These are phyloP conservation scores for Brachyopa scutellaris DNA, from an alignment of 2,888 invertebrate species.

Conservation along the genomic window DNA sequence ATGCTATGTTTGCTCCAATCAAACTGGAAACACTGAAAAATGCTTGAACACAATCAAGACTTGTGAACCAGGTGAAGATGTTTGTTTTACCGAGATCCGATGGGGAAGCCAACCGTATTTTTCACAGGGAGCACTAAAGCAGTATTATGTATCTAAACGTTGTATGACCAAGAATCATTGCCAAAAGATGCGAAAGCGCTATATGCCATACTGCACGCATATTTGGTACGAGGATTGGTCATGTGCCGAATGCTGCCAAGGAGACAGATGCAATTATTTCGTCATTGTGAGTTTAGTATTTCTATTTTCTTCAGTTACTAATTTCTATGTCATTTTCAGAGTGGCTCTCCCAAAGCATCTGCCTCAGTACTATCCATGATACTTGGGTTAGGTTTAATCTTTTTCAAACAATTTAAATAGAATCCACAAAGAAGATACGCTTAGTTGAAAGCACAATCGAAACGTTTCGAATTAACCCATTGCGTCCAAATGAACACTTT, in stretches of 20 bases:
- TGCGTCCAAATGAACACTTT: constrained; percentile 26
- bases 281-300: constrained; percentile 89
- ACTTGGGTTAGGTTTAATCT: not conserved
- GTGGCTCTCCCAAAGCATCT: constrained; percentile 29
- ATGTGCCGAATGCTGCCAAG: constrained; percentile 97
- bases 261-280: constrained; percentile 97
- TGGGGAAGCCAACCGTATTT: constrained; percentile 98
- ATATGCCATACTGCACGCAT: constrained; percentile 91
- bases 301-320: not conserved
- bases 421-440: not conserved
- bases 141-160: constrained; percentile 95
- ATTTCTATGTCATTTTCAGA: constrained; percentile 19
- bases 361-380: not conserved
- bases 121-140: constrained; percentile 95
- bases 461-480: constrained; percentile 23
- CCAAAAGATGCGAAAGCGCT: constrained; percentile 86
- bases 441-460: constrained; percentile 1
- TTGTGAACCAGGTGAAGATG: constrained; percentile 90
- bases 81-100: constrained; percentile 89
- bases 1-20: constrained; percentile 97
- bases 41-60: constrained; percentile 95
- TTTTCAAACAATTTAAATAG: not conserved
- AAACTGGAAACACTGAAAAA: constrained; percentile 95
- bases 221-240: constrained; percentile 99
- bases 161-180: constrained; percentile 93